Conservation (phyloP, 2,113 vertebrate species). For the Salvelinus alpinus region DNA sequence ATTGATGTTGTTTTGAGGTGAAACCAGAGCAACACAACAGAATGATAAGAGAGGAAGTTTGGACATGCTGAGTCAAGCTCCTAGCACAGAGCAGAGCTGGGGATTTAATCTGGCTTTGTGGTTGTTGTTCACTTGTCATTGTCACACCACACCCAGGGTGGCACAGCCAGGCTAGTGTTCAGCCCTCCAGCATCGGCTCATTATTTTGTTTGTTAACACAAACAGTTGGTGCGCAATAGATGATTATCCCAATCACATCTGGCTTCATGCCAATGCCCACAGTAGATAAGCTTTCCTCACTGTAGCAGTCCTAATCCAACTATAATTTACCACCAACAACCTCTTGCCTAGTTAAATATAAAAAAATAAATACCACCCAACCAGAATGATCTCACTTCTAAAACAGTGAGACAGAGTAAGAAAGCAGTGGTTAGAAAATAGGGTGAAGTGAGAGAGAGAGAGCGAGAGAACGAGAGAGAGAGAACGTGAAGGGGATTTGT, state of each 20-base stretch:
- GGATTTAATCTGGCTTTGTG: conserved; percentile 36
- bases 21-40: conserved; percentile 15
- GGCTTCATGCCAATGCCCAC: conserved; percentile 19
- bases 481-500: conserved; percentile 63
- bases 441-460: conserved; percentile 8
- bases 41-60: not conserved
- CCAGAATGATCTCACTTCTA: conserved; percentile 1
- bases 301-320: conserved; percentile 41
- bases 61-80: conserved; percentile 20
- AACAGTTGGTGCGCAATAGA: conserved; percentile 12
- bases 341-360: not conserved
- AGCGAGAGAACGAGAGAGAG: conserved; percentile 52
- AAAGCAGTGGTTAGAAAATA: conserved; percentile 36
- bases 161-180: conserved; percentile 27
- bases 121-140: conserved; percentile 44
- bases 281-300: conserved; percentile 18
- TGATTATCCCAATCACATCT: conserved; percentile 17
- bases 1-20: not conserved
- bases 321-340: conserved; percentile 30
- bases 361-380: not conserved
- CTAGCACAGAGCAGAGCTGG: conserved; percentile 15
- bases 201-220: conserved; percentile 27
- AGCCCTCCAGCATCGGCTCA: conserved; percentile 12
- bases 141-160: conserved; percentile 18
- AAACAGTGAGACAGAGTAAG: conserved; percentile 14